These are phyloP conservation scores for Frieseomelitta varia DNA, from an alignment of 1,140 invertebrate genomes.

Conservation along the genomic window DNA sequence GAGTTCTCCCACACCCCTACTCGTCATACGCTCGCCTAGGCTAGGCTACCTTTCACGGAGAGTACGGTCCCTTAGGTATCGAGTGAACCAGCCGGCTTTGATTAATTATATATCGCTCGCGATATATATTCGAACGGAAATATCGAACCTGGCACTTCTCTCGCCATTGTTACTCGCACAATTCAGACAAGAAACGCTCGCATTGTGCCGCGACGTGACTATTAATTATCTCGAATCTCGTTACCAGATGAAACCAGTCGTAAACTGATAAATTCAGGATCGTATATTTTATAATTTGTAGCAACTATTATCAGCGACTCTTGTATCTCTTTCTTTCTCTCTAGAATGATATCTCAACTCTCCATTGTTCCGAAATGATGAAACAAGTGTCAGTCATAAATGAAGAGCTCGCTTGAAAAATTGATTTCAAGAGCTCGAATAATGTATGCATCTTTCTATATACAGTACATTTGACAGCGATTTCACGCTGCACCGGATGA, in stretches of 20 bases:
- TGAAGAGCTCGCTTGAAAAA: no score
- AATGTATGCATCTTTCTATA: no score
- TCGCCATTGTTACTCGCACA: slow-evolving; percentile 25
- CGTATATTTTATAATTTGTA: no score
- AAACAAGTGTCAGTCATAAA: no score
- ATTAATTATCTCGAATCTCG: background rate
- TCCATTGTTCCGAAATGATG: no score
- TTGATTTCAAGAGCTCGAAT: no score
- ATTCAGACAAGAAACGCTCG: background rate
- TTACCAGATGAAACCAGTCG: background rate
- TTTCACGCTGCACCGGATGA: background rate
- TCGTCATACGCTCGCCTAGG: slow-evolving; percentile 9
- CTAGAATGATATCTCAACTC: no score
- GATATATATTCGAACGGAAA: slow-evolving; percentile 62
- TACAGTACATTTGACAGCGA: background rate
- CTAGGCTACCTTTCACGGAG: background rate
- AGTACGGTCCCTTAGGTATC: slow-evolving; percentile 48
- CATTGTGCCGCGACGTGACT: no score
- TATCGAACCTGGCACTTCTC: slow-evolving; percentile 1
- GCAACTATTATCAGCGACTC: no score
- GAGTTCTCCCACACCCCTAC: no score
- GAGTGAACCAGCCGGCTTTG: slow-evolving; percentile 36
- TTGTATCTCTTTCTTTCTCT: no score
- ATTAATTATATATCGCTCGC: slow-evolving; percentile 74
- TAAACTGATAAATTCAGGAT: no score